A percentile compares a stretch with the other conserved stretches of the same genome.
Evolutionary conservation across 2,888 invertebrate species (phyloP).

Genomic region (Limnephilus marmoratus): DNA sequence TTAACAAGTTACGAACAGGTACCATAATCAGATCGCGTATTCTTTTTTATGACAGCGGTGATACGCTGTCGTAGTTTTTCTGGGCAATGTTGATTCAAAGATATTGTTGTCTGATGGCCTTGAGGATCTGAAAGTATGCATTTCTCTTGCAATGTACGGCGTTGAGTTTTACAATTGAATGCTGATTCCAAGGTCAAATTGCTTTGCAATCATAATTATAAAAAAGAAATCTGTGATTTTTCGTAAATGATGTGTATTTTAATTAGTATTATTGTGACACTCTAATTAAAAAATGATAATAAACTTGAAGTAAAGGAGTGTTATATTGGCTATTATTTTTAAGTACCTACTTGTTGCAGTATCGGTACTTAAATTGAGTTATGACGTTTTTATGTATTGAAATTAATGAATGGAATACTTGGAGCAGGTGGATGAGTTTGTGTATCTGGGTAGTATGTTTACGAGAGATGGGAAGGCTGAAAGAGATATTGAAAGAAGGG

Average conservation of each 20-base stretch:
- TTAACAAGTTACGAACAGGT: not conserved
- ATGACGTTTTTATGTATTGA: not conserved
- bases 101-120: not conserved
- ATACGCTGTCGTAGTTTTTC: not conserved
- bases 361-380: not conserved
- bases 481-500: too few relatives aligned
- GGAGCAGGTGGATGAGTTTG: too few relatives aligned
- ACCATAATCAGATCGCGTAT: not conserved
- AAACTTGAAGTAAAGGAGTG: not conserved
- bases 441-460: too few relatives aligned
- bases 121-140: not conserved
- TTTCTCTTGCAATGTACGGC: not conserved
- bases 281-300: not conserved
- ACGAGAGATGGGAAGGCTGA: too few relatives aligned
- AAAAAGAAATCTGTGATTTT: not conserved
- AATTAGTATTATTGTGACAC: not conserved
- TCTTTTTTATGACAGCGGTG: not conserved
- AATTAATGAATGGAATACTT: too few relatives aligned
- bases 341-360: not conserved
- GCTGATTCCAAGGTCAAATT: not conserved
- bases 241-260: not conserved
- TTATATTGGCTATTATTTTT: not conserved
- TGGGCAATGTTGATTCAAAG: not conserved
- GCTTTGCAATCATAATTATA: not conserved
- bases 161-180: not conserved